Evolutionary conservation across 64 coral and sea anemone species (phyloP), one percentile per base, ranked within the genome.

Genomic region (Montipora efflorescens): DNA sequence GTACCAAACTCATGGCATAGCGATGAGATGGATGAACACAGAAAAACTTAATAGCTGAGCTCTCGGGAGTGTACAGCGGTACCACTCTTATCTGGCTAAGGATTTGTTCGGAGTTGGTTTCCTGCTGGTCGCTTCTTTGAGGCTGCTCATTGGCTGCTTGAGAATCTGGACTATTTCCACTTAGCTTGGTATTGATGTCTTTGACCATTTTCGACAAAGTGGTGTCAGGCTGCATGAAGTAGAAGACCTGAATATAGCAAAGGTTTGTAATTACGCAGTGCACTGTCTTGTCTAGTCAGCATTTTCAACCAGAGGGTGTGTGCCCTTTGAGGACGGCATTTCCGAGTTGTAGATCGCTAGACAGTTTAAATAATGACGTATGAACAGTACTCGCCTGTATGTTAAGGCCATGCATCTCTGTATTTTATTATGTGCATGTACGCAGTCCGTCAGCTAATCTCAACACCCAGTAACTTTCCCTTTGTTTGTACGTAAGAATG

Each of bases 21-120:
- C 94, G 90, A 80, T 95, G 93, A 0, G 93, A 95, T 8, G 93
- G 93, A 73, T 91, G 93, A 2, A 95, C 52, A 55, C 88, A 95
- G 15, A 95, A 91, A 47, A 91, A 95, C 46, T 91, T 95, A 4
- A 95, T 86, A 14, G 76, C 79, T n/a, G 93, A 74, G 2, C 90
- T 46, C 23, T 69, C 82, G 14, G 94, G 94, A 51, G 25, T 88
- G 77, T 95, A 88, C 9, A 95, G 76, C 2, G 94, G 89, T 49
- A 95, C 14, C 66, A 95, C 77, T 81, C 88, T 51, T 16, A 93
- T 59, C 13, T 52, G n/a, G 46, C 23, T 71, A 13, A 28, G 20
- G 23, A 16, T 84, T 61, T 75, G 28, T 74, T n/a, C 51, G 4
- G 53, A 0, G 53, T 57, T 57, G 58, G 11, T 49, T 55, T 73